Conservation (phyloP, 2,888 invertebrate species). For the Bibio marci region DNA sequence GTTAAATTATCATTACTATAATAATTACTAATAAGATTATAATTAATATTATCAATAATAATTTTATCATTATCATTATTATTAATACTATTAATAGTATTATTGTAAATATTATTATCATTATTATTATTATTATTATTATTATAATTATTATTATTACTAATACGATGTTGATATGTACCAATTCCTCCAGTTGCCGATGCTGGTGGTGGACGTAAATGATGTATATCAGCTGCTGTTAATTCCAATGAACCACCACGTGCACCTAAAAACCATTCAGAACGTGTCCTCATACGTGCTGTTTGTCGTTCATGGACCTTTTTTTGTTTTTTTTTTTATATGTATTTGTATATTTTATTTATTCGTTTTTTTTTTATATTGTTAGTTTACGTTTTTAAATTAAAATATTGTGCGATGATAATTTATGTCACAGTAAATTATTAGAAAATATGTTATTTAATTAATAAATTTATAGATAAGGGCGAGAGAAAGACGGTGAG, state of each 20-base stretch:
- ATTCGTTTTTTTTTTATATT: too few species aligned
- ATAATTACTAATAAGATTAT: too few species aligned
- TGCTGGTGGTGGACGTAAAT: slow-evolving; percentile 8
- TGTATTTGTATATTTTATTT: too few species aligned
- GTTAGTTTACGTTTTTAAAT: too few species aligned
- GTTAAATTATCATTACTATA: background rate
- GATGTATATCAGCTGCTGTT: slow-evolving; percentile 9
- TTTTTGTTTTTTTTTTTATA: too few species aligned
- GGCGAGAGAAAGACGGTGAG: too few species aligned
- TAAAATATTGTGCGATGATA: too few species aligned
- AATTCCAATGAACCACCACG: slow-evolving; percentile 19
- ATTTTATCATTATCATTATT: background rate
- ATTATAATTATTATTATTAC: background rate
- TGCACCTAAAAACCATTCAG: slow-evolving; percentile 79
- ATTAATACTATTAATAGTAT: background rate
- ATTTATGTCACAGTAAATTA: too few species aligned
- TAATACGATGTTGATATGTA: slow-evolving; percentile 1
- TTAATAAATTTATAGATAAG: too few species aligned
- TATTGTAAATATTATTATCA: too few species aligned
- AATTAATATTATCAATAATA: background rate
- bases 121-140: background rate
- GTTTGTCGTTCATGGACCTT: slow-evolving; percentile 93
- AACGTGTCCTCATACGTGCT: slow-evolving; percentile 88
- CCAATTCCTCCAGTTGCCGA: slow-evolving; percentile 1
- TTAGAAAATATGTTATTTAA: too few species aligned